Base-by-base conservation (phyloP, 2,888 invertebrate species). In the Argynnis bischoffii region DNA sequence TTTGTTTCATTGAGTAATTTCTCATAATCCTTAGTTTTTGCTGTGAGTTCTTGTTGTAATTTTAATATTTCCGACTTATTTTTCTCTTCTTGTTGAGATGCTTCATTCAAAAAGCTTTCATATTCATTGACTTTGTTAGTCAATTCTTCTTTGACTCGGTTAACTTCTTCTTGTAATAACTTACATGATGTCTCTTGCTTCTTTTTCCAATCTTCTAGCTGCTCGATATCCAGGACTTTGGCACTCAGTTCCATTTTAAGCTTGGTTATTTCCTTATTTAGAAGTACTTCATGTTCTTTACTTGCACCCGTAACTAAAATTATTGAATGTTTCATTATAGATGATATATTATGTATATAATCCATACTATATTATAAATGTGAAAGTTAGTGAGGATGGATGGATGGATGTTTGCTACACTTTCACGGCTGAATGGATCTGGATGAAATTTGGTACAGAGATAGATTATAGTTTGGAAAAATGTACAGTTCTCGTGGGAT, bases 211-310 rank as follows among this genome's bases (percentile, higher is more conserved):
- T 93, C 93, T 79, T 87, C 86, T 67, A 87, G 75, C 74, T 89
- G 90, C 83, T 94, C 94, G 71, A 93, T 79, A 78, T 94, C 94
- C 79, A 90, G 84, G 69, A 90, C 82, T 89, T 93, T 94, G 69
- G 91, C 89, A 81, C 94, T 94, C 21, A 93, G 84, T 83, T 93
- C 93, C 91, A 90, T 92, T 85, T 90, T 92, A 35, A 93, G 79
- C 80, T 93, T 93, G 26, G 93, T 93, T 31, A 93, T 84, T 81
- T 93, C 93, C 79, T 93, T 93, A 72, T 91, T 93, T 18, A 90
- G 81, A 70, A 86, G 89, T 13, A 93, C 85, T 83, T 93, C 93
- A 61, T 90, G 90, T 82, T 93, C 93, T 78, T 93, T 93, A 72
- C 83, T 89, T 57, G 85, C 80, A 67, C 92, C 90, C 75, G 87